Percentiles rank a stretch among this genome's conserved stretches.
These are phyloP conservation scores for Lagria hirta DNA, from an alignment of 2,888 invertebrate genomes.

Conservation along the genomic window DNA sequence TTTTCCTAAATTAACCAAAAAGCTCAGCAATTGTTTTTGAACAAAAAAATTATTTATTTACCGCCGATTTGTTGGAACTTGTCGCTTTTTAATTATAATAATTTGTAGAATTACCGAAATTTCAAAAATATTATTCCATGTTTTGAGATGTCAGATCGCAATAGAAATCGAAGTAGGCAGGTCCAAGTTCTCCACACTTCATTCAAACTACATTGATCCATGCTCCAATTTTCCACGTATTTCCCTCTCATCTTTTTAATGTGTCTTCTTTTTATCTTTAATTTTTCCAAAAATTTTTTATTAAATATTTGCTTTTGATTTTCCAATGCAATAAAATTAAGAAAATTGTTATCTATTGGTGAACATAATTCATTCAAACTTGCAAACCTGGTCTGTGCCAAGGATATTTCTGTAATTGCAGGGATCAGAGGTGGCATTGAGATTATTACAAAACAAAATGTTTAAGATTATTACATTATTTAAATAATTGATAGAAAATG, in stretches of 20 bases:
- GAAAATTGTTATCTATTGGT: conserved; percentile 2
- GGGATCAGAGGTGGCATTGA: conserved; percentile 19
- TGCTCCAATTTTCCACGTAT: conserved; percentile 11
- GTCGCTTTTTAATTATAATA: too few species aligned
- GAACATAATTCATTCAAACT: conserved; percentile 20
- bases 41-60: too few species aligned
- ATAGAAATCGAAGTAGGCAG: conserved; percentile 41
- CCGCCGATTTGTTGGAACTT: too few species aligned
- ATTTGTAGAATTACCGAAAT: too few species aligned
- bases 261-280: conserved; percentile 15
- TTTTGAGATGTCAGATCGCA: conserved; percentile 42
- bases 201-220: conserved; percentile 31
- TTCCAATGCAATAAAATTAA: conserved; percentile 1
- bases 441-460: conserved; percentile 10
- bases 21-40: too few species aligned
- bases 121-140: conserved; percentile 33
- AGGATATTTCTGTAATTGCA: conserved; percentile 18
- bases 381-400: background rate
- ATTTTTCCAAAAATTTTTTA: conserved; percentile 9
- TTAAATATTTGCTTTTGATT: conserved; percentile 14
- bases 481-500: too few species aligned
- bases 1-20: too few species aligned
- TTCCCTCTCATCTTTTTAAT: conserved; percentile 4
- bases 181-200: conserved; percentile 35
- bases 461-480: too few species aligned